These are phyloP conservation scores for Cosmia pyralina DNA, from an alignment of 2,888 invertebrate genomes.

Conservation along the genomic window DNA sequence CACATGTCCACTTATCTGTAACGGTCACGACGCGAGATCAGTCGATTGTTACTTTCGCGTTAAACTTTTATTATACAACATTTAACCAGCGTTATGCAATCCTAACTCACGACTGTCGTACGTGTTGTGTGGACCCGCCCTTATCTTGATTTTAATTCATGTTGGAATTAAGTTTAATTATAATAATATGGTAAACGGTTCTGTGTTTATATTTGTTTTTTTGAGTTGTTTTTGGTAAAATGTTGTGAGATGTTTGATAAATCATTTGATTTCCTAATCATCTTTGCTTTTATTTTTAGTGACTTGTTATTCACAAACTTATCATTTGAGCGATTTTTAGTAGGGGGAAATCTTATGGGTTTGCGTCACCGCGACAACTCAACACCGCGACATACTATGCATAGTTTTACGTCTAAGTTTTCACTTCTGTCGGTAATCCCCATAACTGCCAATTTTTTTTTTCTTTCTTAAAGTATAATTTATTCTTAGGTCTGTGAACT, in stretches of 20 bases:
- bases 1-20: conserved; percentile 83
- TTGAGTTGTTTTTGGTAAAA: neutral
- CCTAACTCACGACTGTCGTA: conserved; percentile 74
- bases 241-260: too few species aligned
- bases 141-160: conserved; percentile 67
- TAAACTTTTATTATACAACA: conserved; percentile 80
- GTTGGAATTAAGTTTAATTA: conserved; percentile 57
- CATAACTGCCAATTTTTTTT: too few species aligned
- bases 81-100: conserved; percentile 73
- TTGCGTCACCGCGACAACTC: too few species aligned
- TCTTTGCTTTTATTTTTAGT: too few species aligned
- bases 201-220: conserved; percentile 20
- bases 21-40: conserved; percentile 79
- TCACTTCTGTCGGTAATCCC: too few species aligned
- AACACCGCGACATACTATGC: too few species aligned
- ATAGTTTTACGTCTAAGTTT: too few species aligned
- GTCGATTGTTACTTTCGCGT: conserved; percentile 76
- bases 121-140: conserved; percentile 72
- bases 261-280: too few species aligned
- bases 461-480: too few species aligned
- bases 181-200: conserved; percentile 44
- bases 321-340: neutral
- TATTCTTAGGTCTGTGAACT: too few species aligned
- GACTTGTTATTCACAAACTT: too few species aligned
- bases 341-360: too few species aligned